Evolutionary conservation across 2,113 vertebrate species (phyloP), one percentile per base, ranked within the genome.

Genomic region (Pithys albifrons): DNA sequence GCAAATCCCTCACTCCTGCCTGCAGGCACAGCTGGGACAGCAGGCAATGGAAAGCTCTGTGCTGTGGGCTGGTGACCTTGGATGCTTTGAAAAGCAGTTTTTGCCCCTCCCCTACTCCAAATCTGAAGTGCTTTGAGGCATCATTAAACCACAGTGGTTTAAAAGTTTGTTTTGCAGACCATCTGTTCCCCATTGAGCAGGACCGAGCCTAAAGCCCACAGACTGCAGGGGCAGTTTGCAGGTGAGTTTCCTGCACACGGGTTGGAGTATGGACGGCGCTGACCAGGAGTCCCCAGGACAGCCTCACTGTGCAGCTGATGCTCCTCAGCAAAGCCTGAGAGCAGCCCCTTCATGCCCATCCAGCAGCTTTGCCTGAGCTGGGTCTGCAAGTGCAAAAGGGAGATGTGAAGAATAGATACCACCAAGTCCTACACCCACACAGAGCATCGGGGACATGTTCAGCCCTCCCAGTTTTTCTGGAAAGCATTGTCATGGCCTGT

Each of bases 241-340:
- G 52, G 25, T 1, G 2, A 35, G 39, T 9, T 29, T 64, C 14
- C 54, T 0, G 0, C 15, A 4, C 3, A 0, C 4, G 24, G 31
- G 35, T 19, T 27, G 19, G 43, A 41, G 48, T 24, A 37, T 12
- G 41, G 39, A 39, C n/a, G 24, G 25, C 25, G 35, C 57, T 75
- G 51, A 22, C 54, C 66, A 20, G 18, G 7, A 31, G 3, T 9
- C 20, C n/a, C 31, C 46, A 55, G 33, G 20, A 41, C 31, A 65
- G n/a, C n/a, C n/a, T 35, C 5, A 0, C 0, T 0, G 10, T 8
- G 10, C n/a, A 70, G 73, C 67, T 2, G 2, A 4, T 10, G 29
- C 52, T 73, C 54, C 64, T 77, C n/a, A 17, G 3, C 52, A 61
- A 39, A 81, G 9, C 5, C 29, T 1, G 0, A 37, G 39, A 23